Conservation (phyloP, 2,797 vertebrate genomes). For the Eleutherodactylus coqui region DNA sequence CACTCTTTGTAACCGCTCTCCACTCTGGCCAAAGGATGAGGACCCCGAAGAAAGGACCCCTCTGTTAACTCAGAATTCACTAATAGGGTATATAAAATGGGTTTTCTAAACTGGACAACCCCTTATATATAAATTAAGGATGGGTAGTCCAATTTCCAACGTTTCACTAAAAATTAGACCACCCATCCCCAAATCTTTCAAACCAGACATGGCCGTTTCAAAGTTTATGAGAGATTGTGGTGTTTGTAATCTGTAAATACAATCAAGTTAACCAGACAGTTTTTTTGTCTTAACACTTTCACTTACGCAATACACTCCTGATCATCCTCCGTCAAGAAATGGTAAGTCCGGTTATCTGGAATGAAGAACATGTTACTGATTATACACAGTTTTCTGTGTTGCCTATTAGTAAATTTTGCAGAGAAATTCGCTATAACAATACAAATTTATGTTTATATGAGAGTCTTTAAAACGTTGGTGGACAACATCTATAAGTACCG, state of each 20-base stretch:
- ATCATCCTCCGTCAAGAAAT: slow-evolving; percentile 84
- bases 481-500: too few species aligned
- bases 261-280: not conserved
- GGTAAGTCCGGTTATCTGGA: slow-evolving; percentile 84
- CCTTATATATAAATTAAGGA: not conserved
- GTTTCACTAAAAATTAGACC: not conserved
- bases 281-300: not conserved
- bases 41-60: too few species aligned
- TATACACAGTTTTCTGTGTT: not conserved
- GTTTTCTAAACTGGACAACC: not conserved
- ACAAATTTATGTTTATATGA: not conserved
- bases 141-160: not conserved
- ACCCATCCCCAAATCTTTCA: not conserved
- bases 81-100: not conserved
- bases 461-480: too few species aligned
- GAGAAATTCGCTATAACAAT: not conserved
- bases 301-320: slow-evolving; percentile 82
- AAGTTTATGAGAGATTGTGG: not conserved
- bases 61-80: too few species aligned
- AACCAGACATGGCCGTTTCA: too few species aligned
- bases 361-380: not conserved
- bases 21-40: too few species aligned
- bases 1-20: too few species aligned
- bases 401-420: not conserved
- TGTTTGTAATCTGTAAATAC: not conserved